These are phyloP conservation scores for Spisula subtruncata DNA, from an alignment of 2,888 invertebrate species.

Conservation along the genomic window DNA sequence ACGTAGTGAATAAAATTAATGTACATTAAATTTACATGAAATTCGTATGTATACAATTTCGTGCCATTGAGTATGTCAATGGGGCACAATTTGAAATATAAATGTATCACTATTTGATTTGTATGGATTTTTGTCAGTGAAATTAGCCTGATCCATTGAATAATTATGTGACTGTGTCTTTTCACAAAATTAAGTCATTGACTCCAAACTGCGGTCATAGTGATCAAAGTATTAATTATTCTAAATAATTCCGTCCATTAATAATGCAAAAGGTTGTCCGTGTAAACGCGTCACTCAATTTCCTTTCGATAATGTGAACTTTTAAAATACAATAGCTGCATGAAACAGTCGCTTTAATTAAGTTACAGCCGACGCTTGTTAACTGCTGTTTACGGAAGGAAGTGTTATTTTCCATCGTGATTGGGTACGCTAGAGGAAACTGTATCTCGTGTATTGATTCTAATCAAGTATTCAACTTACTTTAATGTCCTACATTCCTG, in stretches of 20 bases:
- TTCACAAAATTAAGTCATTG: too few species aligned
- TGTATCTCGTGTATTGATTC: neutral
- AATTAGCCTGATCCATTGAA: too few species aligned
- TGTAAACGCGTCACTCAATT: constrained; percentile 12
- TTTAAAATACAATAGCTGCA: neutral
- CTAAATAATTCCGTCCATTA: neutral
- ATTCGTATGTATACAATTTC: too few species aligned
- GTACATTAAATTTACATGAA: too few species aligned
- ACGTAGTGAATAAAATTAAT: too few species aligned
- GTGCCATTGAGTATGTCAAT: too few species aligned
- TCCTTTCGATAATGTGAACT: neutral
- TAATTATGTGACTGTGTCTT: too few species aligned
- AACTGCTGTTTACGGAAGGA: neutral
- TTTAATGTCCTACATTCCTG: neutral
- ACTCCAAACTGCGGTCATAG: too few species aligned
- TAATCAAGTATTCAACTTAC: neutral
- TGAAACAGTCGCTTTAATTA: constrained; percentile 2
- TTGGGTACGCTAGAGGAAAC: neutral
- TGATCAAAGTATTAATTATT: too few species aligned
- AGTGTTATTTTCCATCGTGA: constrained; percentile 1
- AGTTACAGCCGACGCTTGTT: neutral
- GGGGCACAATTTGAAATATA: too few species aligned
- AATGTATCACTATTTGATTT: too few species aligned
- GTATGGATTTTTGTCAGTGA: too few species aligned
- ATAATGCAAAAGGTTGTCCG: neutral